Conservation (phyloP, 1,140 invertebrate species). For the Apis laboriosa region DNA sequence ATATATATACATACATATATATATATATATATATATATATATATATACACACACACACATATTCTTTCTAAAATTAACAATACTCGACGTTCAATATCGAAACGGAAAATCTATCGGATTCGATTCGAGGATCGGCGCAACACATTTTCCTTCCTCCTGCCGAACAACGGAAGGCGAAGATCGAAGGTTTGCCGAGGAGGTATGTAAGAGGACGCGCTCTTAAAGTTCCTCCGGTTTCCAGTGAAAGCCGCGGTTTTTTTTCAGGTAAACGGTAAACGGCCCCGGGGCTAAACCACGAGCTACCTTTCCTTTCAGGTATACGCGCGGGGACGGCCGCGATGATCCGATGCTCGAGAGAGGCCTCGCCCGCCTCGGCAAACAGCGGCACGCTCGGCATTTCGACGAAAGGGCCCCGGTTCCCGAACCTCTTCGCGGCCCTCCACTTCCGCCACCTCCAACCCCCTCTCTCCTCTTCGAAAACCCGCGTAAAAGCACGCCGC, state of each 20-base stretch:
- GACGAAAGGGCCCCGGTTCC: constrained; percentile 63
- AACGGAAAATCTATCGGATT: no score
- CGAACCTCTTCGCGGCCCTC: constrained; percentile 19
- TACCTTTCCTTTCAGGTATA: constrained; percentile 46
- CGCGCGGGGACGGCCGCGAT: constrained; percentile 55
- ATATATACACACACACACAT: no score
- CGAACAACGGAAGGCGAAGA: no score
- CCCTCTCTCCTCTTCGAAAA: no score
- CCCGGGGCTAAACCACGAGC: background rate
- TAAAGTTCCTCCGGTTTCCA: constrained; percentile 14
- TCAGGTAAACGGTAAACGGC: constrained; percentile 54
- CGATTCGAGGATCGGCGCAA: no score
- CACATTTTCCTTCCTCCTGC: background rate
- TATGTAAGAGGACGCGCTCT: background rate
- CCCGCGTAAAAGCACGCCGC: no score
- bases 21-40: no score
- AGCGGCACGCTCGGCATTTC: constrained; percentile 74
- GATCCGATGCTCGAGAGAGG: constrained; percentile 67
- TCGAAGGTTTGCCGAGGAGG: background rate
- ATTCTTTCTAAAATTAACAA: no score
- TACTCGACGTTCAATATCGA: no score
- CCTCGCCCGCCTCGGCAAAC: constrained; percentile 70
- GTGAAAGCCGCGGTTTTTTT: constrained; percentile 44
- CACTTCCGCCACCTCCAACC: constrained; percentile 4
- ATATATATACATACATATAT: no score